Base-by-base conservation (phyloP, 1,140 invertebrate genomes). In the Camponotus vicinus region DNA sequence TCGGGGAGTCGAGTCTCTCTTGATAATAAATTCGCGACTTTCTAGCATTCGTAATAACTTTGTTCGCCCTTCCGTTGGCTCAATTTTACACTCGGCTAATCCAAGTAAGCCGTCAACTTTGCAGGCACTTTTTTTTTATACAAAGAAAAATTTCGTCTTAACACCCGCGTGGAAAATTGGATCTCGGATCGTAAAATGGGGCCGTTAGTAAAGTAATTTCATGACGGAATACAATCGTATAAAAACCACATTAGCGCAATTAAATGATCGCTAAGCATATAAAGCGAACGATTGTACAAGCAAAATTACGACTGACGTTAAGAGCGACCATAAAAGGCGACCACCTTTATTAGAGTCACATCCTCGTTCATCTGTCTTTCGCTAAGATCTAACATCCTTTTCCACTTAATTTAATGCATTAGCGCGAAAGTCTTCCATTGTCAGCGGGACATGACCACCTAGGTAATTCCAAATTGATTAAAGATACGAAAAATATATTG, bases 201-300 rank as follows among this genome's bases (percentile, higher is more conserved):
- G 2, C 0, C 18, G 13, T 73, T 37, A 61, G 13, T 18, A 3
- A 18, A 37, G 27, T 45, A 71, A 82, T 71, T 37, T 82, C 11
- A 21, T 21, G 37, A 82, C n/a, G 3, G 52, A 7, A 1, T 18
- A 45, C 4, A 7, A n/a, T 45, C 18, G 32, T 18, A 18, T 82
- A 49, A 75, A 82, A 75, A 40, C 27, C 13, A 13, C 42, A 83
- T 83, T 83, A 83, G 42, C 15, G 45, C 69, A 83, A 83, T 83
- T 73, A 83, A 73, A 45, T 21, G 55, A 45, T 63, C 11, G 32
- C 40, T 8, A 63, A 73, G 27, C 61, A 6, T 45, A 79, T 13
- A 73, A 71, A 83, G 6, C 21, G 32, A 61, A 61, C 18, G 52
- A 82, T 71, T 59, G 66, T 75, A 61, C 32, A 61, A 82, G 40